These are phyloP conservation scores for Manis javanica DNA, from an alignment of 2,797 vertebrate genomes.

Conservation along the genomic window DNA sequence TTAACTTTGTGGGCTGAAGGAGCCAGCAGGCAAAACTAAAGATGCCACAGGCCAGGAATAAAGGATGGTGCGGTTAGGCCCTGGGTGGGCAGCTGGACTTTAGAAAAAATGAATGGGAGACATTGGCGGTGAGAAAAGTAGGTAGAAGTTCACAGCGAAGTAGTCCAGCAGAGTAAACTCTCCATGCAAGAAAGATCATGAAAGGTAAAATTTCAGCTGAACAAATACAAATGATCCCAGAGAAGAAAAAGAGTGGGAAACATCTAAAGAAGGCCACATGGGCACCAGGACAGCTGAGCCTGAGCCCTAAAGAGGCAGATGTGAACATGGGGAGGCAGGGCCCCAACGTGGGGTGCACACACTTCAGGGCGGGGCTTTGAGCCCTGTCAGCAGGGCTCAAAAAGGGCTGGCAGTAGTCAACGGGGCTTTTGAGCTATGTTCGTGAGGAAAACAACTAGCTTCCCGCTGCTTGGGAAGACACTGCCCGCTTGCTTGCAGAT, in stretches of 20 bases:
- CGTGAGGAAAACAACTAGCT: not conserved
- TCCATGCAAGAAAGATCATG: not conserved
- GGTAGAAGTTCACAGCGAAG: not conserved
- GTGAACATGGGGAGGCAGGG: fast-evolving
- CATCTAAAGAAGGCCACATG: not conserved
- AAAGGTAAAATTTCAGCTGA: not conserved
- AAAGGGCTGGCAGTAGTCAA: not conserved
- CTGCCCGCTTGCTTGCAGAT: not conserved
- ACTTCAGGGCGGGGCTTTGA: too few relatives aligned
- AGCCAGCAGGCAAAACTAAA: not conserved
- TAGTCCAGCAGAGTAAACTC: not conserved
- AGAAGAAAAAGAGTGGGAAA: not conserved
- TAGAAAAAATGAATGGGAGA: not conserved
- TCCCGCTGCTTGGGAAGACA: not conserved
- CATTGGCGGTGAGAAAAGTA: not conserved
- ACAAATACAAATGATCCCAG: not conserved
- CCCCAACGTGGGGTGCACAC: fast-evolving
- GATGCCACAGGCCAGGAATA: not conserved
- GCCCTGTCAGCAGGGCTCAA: not conserved
- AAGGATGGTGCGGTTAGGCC: not conserved
- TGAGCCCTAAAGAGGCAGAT: not conserved
- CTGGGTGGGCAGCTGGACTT: not conserved
- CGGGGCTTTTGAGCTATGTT: not conserved
- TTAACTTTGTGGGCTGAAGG: not conserved
- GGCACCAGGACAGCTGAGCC: not conserved